phyloP scores from a whole-genome alignment of 2,797 vertebrate genomes.

The Xenopus petersii region DNA sequence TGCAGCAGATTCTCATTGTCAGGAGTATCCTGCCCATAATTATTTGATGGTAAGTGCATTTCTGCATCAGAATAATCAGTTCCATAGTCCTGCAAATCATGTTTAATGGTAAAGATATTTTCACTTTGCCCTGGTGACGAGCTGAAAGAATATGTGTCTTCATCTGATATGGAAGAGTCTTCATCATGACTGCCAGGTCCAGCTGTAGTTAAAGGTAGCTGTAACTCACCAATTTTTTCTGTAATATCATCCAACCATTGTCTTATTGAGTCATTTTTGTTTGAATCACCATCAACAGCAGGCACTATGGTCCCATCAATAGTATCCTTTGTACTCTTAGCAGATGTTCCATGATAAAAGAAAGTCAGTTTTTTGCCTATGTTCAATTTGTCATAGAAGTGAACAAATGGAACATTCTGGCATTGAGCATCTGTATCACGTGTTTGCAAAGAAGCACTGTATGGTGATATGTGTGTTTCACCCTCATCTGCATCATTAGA shows the following conservation, averaged over 20 bases:
- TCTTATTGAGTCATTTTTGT: not conserved
- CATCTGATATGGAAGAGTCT: not conserved
- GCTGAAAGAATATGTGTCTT: not conserved
- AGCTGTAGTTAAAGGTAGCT: not conserved
- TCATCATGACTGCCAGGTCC: no score
- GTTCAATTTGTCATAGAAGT: not conserved
- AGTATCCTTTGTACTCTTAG: no score
- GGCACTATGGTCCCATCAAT: no score
- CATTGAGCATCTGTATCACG: not conserved
- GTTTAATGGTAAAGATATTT: not conserved
- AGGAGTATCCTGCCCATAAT: not conserved
- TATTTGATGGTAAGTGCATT: not conserved
- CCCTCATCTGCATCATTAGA: not conserved
- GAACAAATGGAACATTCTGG: not conserved
- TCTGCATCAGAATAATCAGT: not conserved
- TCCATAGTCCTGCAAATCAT: not conserved
- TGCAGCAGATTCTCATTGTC: not conserved
- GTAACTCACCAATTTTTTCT: not conserved
- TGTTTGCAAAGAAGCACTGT: no score
- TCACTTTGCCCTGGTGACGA: not conserved
- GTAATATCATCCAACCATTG: not conserved
- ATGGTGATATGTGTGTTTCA: no score
- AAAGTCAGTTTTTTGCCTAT: not conserved
- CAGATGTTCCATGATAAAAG: no score
- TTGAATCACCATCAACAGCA: no score